Base-by-base conservation (phyloP, 2,113 vertebrate genomes). In the Alethe diademata region DNA sequence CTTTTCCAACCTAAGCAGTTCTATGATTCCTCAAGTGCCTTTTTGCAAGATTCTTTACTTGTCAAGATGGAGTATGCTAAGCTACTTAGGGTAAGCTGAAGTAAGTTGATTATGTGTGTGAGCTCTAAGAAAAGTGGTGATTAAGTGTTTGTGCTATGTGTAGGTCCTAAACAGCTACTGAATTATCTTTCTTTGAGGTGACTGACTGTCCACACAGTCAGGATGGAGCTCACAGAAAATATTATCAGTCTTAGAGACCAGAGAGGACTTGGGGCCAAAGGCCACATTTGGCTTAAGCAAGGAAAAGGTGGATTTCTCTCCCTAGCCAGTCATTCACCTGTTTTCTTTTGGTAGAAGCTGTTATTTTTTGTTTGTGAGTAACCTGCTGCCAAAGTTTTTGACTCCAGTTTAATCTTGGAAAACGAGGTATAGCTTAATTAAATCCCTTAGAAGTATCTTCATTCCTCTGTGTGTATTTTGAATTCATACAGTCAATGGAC, bases 11-110 rank as follows among this genome's bases (percentile, higher is more conserved):
- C 33, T 42, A 24, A 57, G 29, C 3, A 5, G 22, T 31, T 58
- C 51, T 51, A 1, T 4, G 9, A 69, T 86, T 95, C 75, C 57
- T 79, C 88, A 64, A 67, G 54, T 86, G 67, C 64, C 42, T 76
- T 94, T 90, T 83, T 60, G 35, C 35, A 64, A 88, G 79, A 73
- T 88, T 11, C 70, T 95, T 94, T 81, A 45, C 19, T 85, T 58
- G 60, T 73, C 73, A 80, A 73, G 84, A 76, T 78, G 70, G 78
- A 78, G 28, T 72, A 64, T 86, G 85, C 58, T 93, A 90, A 95
- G 88, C 88, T 93, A 3, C 91, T 96, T 93, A 78, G 78, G 36
- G 26, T 93, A 94, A 95, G 86, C 91, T 92, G 75, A 51, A 93
- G 36, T 93, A 92, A 96, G 86, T 53, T 83, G 88, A 92, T 93